Base-by-base conservation (phyloP, 2,797 vertebrate species). In the Micropoecilia bifurca region DNA sequence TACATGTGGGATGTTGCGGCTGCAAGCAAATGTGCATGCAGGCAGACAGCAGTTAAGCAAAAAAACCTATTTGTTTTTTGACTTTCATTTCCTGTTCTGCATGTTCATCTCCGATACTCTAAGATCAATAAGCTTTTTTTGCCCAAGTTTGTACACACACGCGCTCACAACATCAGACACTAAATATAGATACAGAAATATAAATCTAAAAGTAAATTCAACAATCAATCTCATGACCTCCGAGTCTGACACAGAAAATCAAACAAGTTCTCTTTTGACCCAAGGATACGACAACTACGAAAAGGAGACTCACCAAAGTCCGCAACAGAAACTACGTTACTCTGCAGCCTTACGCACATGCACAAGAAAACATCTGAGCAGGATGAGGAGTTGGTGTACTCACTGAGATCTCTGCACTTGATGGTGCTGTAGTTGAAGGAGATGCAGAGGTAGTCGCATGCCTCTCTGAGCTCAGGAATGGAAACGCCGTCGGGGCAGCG, bases 391-490 rank as follows among this genome's bases (percentile, higher is more conserved):
- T 41, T 6, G 1, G 47, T 8, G 87, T 96, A 99, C 98, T 99
- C 96, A 99, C 98, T 99, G 91, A 99, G 98, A 94, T 99, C 98
- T 96, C 98, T 97, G 96, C 98, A 99, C 96, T 99, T 99, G 96
- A 99, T 97, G 92, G 98, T 99, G 95, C 97, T 98, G 90, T 97
- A 98, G 94, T 97, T 97, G 93, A 99, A 99, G 90, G 98, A 97
- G 95, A 99, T 99, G 93, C 99, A 99, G 90, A 99, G 98, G 96
- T 99, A 99, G 95, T 99, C 98, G 89, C 98, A 99, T 2, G 99
- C 98, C 96, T 99, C 98, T 96, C 98, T 96, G 95, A 99, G 83
- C 91, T 99, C 99, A 16, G 99, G 99, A 93, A 99, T 98, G 91
- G 98, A 99, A 92, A 99, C 98, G 85, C 99, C 98, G 93, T 99